Base-by-base conservation (phyloP, 2,888 invertebrate species). In the Dioctria linearis region DNA sequence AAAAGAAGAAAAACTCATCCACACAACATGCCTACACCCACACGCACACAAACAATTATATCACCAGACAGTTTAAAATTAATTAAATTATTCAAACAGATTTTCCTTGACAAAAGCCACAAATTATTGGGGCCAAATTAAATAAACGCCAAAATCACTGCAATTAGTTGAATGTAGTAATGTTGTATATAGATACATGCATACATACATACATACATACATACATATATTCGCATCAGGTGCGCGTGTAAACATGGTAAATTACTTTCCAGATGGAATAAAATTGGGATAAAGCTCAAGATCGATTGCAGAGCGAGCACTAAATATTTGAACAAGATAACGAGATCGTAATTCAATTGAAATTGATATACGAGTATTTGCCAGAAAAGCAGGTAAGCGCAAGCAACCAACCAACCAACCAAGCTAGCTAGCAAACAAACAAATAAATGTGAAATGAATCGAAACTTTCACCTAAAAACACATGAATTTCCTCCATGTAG, bases 241-340 rank as follows among this genome's bases (percentile, higher is more conserved):
- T 46, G n/a, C 51, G 43, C 46, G 46, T 2, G 49, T 25, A 67
- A 67, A 67, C 49, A 67, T 13, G 6, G 25, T 25, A 67, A 67
- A 67, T 78, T 78, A 49, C 61, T 78, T 78, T 78, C 61, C 39
- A 40, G 61, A 57, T 57, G 59, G 59, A 66, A 80, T 80, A 80
- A 78, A 80, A 78, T 63, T 46, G 11, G 67, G 67, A 67, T 67
- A 67, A 67, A 67, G n/a, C 67, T 46, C 43, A 67, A 80, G 78
- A 80, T 80, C 80, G 80, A 80, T 80, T 80, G 66, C 80, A 66
- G 71, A 78, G 54, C 71, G 80, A 37, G 25, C 25, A 25, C 25
- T 71, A 80, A 80, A 80, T 80, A 80, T 80, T 80, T 80, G 78
- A 49, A 78, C 61, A 78, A 78, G 80, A 80, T 80, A 80, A 80